phyloP scores from a whole-genome alignment of 2,113 vertebrate species.

The Hypocryptadius cinnamomeus region DNA sequence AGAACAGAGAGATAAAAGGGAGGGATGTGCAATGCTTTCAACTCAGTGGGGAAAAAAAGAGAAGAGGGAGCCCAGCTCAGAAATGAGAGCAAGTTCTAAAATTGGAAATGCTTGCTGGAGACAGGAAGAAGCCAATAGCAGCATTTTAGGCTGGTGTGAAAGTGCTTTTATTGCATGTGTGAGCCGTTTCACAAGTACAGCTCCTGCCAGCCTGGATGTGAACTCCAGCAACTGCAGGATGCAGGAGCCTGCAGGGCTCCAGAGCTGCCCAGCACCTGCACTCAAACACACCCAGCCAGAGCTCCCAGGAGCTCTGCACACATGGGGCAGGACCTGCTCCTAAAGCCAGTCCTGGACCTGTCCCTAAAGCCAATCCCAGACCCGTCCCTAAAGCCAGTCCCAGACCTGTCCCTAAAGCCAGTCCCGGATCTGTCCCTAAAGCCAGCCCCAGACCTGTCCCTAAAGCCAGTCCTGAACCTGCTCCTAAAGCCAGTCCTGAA shows the following conservation, averaged over 20 bases:
- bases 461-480: background rate
- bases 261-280: background rate
- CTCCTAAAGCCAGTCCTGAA: fast-evolving
- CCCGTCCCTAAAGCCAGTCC: fast-evolving
- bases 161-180: background rate
- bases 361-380: fast-evolving
- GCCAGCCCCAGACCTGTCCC: fast-evolving
- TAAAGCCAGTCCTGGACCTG: fast-evolving
- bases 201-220: background rate
- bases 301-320: background rate
- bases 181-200: background rate
- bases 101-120: background rate
- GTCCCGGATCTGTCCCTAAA: background rate
- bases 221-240: background rate
- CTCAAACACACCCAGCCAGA: background rate
- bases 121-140: background rate
- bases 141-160: background rate
- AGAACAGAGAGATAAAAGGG: background rate
- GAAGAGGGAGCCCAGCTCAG: background rate
- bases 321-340: background rate
- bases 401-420: too few relatives aligned
- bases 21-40: background rate
- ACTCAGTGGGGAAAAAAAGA: background rate
- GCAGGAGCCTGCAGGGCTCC: background rate
- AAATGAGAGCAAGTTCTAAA: slow-evolving; percentile 3